Conservation (phyloP, 2,888 invertebrate species). For the Polydesmus complanatus region DNA sequence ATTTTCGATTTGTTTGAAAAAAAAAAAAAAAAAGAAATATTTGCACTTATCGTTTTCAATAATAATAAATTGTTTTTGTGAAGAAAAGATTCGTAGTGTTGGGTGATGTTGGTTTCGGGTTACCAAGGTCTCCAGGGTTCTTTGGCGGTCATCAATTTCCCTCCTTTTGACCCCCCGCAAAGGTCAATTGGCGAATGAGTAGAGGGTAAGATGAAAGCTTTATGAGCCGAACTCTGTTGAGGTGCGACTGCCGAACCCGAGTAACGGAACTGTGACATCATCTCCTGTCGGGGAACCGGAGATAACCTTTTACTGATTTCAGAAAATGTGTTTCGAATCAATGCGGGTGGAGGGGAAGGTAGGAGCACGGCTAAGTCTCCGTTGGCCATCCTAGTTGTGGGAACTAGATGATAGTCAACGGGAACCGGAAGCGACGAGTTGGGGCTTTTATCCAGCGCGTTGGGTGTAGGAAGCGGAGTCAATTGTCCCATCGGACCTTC, state of each 20-base stretch:
- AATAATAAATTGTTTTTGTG: not conserved
- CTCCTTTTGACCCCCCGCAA: not conserved
- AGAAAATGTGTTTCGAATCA: not conserved
- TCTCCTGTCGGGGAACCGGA: not conserved
- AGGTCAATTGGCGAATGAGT: not conserved
- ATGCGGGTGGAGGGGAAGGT: not conserved
- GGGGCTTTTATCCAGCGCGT: not conserved
- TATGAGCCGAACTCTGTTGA: not conserved
- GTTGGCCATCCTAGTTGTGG: not conserved
- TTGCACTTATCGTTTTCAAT: not conserved
- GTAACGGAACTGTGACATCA: not conserved
- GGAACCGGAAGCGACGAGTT: not conserved
- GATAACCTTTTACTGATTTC: not conserved
- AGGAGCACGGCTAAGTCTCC: not conserved
- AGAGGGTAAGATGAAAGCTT: not conserved
- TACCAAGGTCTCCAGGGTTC: constrained; percentile 3
- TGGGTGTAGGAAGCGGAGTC: not conserved
- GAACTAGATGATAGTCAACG: not conserved
- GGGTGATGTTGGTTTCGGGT: not conserved
- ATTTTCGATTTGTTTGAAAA: too few species aligned
- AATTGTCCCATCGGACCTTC: not conserved
- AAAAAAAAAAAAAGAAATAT: not conserved
- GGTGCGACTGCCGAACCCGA: not conserved
- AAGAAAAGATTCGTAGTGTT: too few species aligned
- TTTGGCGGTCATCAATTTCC: not conserved